Evolutionary conservation across 2,888 invertebrate genomes (phyloP).

Genomic region (Torymus tubicola): DNA sequence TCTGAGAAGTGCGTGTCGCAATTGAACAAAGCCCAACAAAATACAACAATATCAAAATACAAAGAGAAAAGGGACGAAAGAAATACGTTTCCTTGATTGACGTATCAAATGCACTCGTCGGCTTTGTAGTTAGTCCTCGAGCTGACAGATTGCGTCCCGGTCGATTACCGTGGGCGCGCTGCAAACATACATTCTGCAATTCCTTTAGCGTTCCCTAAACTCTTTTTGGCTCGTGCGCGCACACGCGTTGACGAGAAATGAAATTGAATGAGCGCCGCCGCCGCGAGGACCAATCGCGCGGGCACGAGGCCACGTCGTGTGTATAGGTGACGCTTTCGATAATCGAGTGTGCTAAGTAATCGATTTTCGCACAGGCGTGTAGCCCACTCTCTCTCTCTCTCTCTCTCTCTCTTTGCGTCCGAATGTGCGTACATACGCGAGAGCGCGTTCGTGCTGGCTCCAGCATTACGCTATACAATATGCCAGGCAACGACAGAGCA

Average conservation of each 20-base stretch:
- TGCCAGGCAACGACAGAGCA: no score
- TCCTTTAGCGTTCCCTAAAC: not conserved
- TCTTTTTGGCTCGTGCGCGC: not conserved
- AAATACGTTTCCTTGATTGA: constrained; percentile 11
- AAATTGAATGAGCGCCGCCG: not conserved
- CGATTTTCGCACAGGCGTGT: constrained; percentile 18
- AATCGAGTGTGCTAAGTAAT: constrained; percentile 47
- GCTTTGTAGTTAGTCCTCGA: constrained; percentile 4
- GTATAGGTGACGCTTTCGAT: constrained; percentile 12
- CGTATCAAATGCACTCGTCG: constrained; percentile 18
- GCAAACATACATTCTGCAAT: not conserved
- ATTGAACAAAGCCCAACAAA: no score
- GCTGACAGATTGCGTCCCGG: constrained; percentile 12
- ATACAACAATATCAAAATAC: not conserved
- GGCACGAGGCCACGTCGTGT: no score
- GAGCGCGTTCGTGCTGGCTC: no score
- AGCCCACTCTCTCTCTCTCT: no score
- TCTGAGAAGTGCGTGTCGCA: no score
- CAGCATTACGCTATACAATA: no score
- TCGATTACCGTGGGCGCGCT: not conserved
- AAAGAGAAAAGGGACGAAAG: constrained; percentile 7
- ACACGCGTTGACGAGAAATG: not conserved
- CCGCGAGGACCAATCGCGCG: no score
- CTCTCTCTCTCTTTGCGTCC: no score
- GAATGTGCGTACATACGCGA: no score